These are phyloP conservation scores for Scartelaos histophorus DNA, from an alignment of 2,113 vertebrate species.

Conservation along the genomic window DNA sequence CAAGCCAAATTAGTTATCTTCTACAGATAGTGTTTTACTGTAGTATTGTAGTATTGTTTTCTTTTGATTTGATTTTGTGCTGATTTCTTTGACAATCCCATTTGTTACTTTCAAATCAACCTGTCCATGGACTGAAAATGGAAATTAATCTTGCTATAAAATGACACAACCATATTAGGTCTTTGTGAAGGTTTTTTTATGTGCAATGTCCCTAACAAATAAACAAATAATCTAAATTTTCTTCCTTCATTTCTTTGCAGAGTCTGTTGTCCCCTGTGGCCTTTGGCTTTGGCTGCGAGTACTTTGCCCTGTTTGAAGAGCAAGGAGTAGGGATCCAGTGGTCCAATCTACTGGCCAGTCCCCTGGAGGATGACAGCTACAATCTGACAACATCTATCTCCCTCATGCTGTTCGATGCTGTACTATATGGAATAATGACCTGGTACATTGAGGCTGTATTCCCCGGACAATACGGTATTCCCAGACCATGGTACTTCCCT, in stretches of 20 bases:
- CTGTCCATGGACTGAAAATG: too few species aligned
- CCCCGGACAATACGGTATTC: conserved; percentile 96
- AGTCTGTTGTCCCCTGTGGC: conserved; percentile 95
- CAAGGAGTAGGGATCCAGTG: conserved; percentile 96
- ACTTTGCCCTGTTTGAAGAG: conserved; percentile 94
- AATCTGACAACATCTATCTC: conserved; percentile 88
- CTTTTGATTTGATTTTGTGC: too few species aligned
- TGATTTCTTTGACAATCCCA: neutral
- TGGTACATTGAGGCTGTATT: conserved; percentile 98
- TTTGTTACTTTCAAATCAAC: conserved; percentile 19
- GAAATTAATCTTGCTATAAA: too few species aligned
- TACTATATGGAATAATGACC: conserved; percentile 91
- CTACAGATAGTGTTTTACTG: too few species aligned
- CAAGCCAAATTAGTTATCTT: too few species aligned
- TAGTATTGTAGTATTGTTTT: too few species aligned
- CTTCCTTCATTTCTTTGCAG: conserved; percentile 65
- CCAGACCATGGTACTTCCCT: conserved; percentile 95
- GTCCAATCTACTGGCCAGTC: conserved; percentile 91
- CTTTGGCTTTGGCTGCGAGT: conserved; percentile 95
- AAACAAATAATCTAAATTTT: too few species aligned
- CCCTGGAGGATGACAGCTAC: conserved; percentile 88
- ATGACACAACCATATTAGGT: too few species aligned
- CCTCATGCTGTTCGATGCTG: conserved; percentile 92
- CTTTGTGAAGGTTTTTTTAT: too few species aligned
- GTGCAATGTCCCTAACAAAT: too few species aligned